A percentile compares a stretch with the other conserved stretches of the same genome.
These are phyloP conservation scores for Pseudomyrmex sp. DNA, from an alignment of 1,140 invertebrate genomes.

Conservation along the genomic window DNA sequence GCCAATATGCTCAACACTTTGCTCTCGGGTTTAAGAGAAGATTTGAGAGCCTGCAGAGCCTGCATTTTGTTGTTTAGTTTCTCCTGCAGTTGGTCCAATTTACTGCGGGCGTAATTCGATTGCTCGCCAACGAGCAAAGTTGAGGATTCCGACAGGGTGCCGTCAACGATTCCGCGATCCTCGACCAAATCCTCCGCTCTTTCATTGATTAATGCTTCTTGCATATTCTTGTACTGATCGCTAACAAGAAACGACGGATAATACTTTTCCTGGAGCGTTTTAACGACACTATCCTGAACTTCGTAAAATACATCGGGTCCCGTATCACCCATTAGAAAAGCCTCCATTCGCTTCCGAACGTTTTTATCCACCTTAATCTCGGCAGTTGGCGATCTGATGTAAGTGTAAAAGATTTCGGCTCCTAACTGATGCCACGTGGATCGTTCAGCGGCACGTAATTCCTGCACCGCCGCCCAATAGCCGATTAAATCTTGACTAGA, in stretches of 20 bases:
- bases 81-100: slow-evolving; percentile 92
- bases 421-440: slow-evolving; percentile 94
- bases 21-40: slow-evolving; percentile 91
- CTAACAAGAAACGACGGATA: slow-evolving; percentile 95
- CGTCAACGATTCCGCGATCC: slow-evolving; percentile 77
- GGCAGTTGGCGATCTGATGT: slow-evolving; percentile 91
- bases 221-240: slow-evolving; percentile 92
- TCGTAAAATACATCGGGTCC: slow-evolving; percentile 96
- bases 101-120: slow-evolving; percentile 93
- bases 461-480: slow-evolving; percentile 95
- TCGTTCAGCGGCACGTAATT: slow-evolving; percentile 90
- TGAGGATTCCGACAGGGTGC: slow-evolving; percentile 77
- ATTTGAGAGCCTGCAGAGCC: slow-evolving; percentile 91
- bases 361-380: slow-evolving; percentile 92
- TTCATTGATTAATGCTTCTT: slow-evolving; percentile 89
- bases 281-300: slow-evolving; percentile 92
- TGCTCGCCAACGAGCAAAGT: slow-evolving; percentile 90
- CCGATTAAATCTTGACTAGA: slow-evolving; percentile 92
- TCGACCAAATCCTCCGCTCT: slow-evolving; percentile 85
- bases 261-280: slow-evolving; percentile 93
- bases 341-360: slow-evolving; percentile 93
- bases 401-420: slow-evolving; percentile 95
- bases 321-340: slow-evolving; percentile 93
- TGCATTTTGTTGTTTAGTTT: slow-evolving; percentile 92
- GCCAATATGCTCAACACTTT: slow-evolving; percentile 91